Conservation (phyloP, 2,113 vertebrate species). For the Xiphorhynchus elegans region DNA sequence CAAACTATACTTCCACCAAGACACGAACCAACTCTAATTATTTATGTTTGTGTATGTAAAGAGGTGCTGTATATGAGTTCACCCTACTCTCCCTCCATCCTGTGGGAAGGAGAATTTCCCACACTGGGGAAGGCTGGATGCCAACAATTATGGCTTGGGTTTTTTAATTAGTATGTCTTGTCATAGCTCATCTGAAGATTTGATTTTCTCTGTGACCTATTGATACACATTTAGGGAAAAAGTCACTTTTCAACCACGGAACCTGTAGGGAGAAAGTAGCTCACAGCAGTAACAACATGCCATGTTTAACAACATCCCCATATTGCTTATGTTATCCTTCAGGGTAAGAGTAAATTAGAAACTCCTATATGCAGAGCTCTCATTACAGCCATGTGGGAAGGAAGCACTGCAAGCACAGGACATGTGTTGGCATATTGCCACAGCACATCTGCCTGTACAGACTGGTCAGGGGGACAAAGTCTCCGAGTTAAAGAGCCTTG, state of each 20-base stretch:
- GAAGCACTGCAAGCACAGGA: not conserved
- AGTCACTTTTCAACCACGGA: not conserved
- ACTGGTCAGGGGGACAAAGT: fast-evolving
- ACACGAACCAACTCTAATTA: not conserved
- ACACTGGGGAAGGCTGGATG: not conserved
- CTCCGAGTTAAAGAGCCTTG: not conserved
- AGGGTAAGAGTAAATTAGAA: not conserved
- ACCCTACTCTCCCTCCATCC: not conserved
- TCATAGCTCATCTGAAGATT: not conserved
- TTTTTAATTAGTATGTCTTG: not conserved
- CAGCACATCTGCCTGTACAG: not conserved
- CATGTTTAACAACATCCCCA: not conserved
- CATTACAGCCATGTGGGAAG: not conserved
- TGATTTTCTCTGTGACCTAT: not conserved
- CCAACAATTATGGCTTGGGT: not conserved
- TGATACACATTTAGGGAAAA: not conserved
- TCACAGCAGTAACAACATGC: not conserved
- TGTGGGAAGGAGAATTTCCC: not conserved
- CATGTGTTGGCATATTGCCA: not conserved
- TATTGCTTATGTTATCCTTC: not conserved
- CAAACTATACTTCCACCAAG: not conserved
- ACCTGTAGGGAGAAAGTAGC: not conserved
- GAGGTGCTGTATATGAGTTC: not conserved
- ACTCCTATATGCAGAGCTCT: not conserved
- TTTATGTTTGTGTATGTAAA: not conserved